These are phyloP conservation scores for Drosophila ananassae DNA, from an alignment of 1,140 invertebrate species.

Conservation along the genomic window DNA sequence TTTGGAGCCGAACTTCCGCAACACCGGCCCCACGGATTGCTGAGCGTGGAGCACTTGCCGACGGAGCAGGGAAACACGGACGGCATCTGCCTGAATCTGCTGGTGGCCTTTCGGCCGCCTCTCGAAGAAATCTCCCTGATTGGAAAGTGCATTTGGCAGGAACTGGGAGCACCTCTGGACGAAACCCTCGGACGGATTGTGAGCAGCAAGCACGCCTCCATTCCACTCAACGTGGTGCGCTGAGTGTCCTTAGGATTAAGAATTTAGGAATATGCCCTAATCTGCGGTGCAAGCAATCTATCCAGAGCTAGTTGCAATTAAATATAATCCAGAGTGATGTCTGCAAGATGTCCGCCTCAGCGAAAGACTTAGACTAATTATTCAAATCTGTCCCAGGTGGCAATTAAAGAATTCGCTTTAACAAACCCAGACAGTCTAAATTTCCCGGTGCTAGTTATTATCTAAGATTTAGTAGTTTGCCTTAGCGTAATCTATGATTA, in stretches of 20 bases:
- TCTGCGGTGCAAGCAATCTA: constrained; percentile 67
- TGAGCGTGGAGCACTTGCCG: constrained; percentile 87
- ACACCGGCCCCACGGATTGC: constrained; percentile 92
- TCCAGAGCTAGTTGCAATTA: constrained; percentile 33
- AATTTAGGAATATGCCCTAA: constrained; percentile 32
- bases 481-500: constrained; percentile 30
- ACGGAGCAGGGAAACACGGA: constrained; percentile 85
- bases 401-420: not conserved
- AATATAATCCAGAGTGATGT: constrained; percentile 21
- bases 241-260: constrained; percentile 79
- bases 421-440: not conserved
- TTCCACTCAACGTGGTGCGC: constrained; percentile 92
- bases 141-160: constrained; percentile 95
- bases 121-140: constrained; percentile 93
- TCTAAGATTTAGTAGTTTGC: constrained; percentile 3
- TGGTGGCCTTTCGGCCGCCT: constrained; percentile 93
- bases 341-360: constrained; percentile 6
- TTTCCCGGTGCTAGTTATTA: constrained; percentile 27
- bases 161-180: constrained; percentile 89
- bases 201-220: constrained; percentile 89
- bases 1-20: constrained; percentile 94
- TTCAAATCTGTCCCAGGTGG: not conserved
- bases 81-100: constrained; percentile 92
- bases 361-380: not conserved
- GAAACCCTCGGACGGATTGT: constrained; percentile 88